These are phyloP conservation scores for Hymenopus coronatus DNA, from an alignment of 2,888 invertebrate genomes.

Conservation along the genomic window DNA sequence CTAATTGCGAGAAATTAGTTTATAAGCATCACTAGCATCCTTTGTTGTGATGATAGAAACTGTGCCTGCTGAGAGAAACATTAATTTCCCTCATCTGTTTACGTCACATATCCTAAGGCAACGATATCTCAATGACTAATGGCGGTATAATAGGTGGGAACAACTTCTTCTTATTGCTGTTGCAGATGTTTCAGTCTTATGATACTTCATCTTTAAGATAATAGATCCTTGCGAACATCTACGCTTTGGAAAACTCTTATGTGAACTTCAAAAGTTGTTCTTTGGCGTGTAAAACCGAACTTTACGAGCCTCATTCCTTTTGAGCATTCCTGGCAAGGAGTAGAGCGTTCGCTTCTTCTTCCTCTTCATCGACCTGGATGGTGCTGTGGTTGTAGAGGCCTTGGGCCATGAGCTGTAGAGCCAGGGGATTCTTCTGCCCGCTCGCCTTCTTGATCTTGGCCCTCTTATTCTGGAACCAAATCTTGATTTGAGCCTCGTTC, in stretches of 20 bases:
- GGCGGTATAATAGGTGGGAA: not conserved
- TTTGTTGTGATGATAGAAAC: too few species aligned
- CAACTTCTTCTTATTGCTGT: not conserved
- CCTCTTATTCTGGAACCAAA: slow-evolving; percentile 96
- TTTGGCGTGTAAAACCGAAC: not conserved
- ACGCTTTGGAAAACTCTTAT: too few species aligned
- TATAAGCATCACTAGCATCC: too few species aligned
- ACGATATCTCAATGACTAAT: not conserved
- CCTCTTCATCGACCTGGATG: slow-evolving; percentile 73
- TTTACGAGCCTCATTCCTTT: not conserved
- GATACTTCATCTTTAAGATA: too few species aligned
- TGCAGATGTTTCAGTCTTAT: too few species aligned
- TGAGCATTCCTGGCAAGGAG: slow-evolving; percentile 19
- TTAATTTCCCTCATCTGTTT: too few species aligned
- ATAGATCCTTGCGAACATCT: too few species aligned
- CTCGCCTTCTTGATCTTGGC: slow-evolving; percentile 94
- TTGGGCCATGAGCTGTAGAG: slow-evolving; percentile 89
- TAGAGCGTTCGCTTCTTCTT: slow-evolving; percentile 54
- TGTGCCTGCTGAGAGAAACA: too few species aligned
- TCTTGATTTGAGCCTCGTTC: slow-evolving; percentile 96
- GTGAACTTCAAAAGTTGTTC: not conserved
- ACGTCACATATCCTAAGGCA: not conserved
- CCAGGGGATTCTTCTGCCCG: slow-evolving; percentile 80
- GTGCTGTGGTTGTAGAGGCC: slow-evolving; percentile 89
- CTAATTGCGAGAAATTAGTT: too few species aligned